Percentiles rank a stretch among this genome's conserved stretches.
These are phyloP conservation scores for Trochalopteron elliotii DNA, from an alignment of 2,113 vertebrate species.

Conservation along the genomic window DNA sequence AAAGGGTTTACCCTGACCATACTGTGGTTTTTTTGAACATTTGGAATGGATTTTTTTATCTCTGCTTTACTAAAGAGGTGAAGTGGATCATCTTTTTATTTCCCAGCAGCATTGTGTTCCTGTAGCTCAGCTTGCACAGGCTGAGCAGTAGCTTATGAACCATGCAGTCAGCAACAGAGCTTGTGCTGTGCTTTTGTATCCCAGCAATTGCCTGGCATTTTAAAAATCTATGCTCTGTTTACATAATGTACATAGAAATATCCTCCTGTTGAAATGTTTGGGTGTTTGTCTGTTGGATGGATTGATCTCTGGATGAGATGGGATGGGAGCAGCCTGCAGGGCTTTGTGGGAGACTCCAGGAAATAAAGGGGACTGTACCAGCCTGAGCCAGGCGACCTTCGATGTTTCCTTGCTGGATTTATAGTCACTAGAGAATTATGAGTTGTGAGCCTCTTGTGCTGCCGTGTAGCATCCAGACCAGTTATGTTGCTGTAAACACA, in stretches of 20 bases:
- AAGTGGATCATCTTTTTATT: not conserved
- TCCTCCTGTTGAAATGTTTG: not conserved
- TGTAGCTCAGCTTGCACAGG: not conserved
- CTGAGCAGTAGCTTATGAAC: not conserved
- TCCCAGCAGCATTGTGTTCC: not conserved
- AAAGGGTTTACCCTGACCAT: not conserved
- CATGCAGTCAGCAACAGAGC: not conserved
- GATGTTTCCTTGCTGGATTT: not conserved
- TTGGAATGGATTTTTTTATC: not conserved
- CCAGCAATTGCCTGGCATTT: not conserved
- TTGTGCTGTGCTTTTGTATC: not conserved
- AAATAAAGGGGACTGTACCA: not conserved
- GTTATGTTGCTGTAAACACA: not conserved
- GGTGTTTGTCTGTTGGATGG: not conserved
- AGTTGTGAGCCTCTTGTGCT: not conserved
- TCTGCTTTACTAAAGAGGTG: not conserved
- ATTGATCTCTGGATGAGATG: not conserved
- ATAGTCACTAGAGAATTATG: not conserved
- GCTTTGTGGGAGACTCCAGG: not conserved
- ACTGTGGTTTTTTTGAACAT: not conserved
- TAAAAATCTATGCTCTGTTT: not conserved
- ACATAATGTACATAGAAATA: not conserved
- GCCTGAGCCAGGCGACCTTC: not conserved
- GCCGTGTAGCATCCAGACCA: not conserved
- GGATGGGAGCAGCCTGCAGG: not conserved